Evolutionary conservation across 2,797 vertebrate species (phyloP), one percentile per base, ranked within the genome.

Genomic region (Pseudochirops cupreus): DNA sequence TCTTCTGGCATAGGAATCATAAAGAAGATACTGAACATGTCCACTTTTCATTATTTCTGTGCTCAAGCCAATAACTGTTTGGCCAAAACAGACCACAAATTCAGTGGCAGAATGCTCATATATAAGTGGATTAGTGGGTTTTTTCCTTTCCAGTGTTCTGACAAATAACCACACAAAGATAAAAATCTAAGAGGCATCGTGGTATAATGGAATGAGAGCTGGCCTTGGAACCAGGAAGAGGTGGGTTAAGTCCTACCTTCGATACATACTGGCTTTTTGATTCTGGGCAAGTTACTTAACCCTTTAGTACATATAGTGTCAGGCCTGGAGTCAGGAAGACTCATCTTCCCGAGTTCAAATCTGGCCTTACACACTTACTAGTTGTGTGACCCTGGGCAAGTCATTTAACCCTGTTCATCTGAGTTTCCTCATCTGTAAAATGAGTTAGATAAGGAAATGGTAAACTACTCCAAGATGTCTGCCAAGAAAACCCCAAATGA

Each of bases 81-180:
- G 56, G 91, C 94, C 29, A 46, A 46, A n/a, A 54, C 13, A 82
- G 91, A 92, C 52, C 26, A 92, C 90, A 95, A 59, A 53, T 89
- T 31, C 29, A 56, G 24, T 53, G 58, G 55, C 62, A 90, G 92
- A 97, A 28, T n/a, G 24, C 2, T 93, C 50, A 13, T 92, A 39
- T 89, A 16, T 92, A 53, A 57, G 53, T 54, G 21, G 82, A n/a
- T 14, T 26, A 28, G 18, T 56, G 52, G 10, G 5, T 24, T 46
- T 74, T 93, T 57, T 94, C 92, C 39, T 89, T 92, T 58, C 92
- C 87, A 39, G 0, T 93, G 74, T 94, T 96, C 93, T 93, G 50
- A 11, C 58, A 31, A 16, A 33, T 50, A 52, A 33, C 46, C 56
- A 57, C 57, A 91, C 14, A 90, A 89, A 58, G 62, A 39, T 3